A percentile compares a stretch with the other conserved stretches of the same genome.
Conservation (phyloP, 2,888 invertebrate genomes). For the Leuctra nigra region DNA sequence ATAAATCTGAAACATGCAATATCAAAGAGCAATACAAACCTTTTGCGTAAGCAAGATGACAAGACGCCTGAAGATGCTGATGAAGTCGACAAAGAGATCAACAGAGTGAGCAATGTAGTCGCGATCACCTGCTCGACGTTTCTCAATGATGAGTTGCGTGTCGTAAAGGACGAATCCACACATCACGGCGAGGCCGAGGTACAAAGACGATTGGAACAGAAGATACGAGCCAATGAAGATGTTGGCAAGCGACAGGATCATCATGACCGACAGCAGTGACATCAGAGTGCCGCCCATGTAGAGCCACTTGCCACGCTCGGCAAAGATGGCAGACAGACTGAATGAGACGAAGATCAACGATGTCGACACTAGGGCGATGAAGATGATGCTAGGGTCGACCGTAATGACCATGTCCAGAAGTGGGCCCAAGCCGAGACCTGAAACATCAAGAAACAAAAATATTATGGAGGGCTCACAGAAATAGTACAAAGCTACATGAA, state of each 20-base stretch:
- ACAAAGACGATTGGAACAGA: conserved; percentile 74
- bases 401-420: conserved; percentile 70
- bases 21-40: conserved; percentile 46
- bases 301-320: conserved; percentile 80
- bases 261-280: conserved; percentile 72
- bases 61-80: conserved; percentile 88
- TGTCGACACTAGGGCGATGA: conserved; percentile 80
- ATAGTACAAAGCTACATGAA: too few relatives aligned
- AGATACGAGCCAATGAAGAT: conserved; percentile 78
- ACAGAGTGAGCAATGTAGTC: conserved; percentile 91
- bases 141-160: conserved; percentile 95
- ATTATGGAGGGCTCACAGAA: too few relatives aligned
- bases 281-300: conserved; percentile 85
- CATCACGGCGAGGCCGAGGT: conserved; percentile 83
- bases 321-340: conserved; percentile 78
- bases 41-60: conserved; percentile 85
- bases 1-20: too few relatives aligned
- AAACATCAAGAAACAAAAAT: conserved; percentile 33
- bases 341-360: conserved; percentile 88
- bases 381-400: conserved; percentile 80
- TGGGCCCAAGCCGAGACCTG: conserved; percentile 84
- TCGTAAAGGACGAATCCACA: conserved; percentile 94
- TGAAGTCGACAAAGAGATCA: conserved; percentile 91
- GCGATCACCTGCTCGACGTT: conserved; percentile 80
- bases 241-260: conserved; percentile 72